These are phyloP conservation scores for Crotalus horridus DNA, from an alignment of 2,113 vertebrate species.

Conservation along the genomic window DNA sequence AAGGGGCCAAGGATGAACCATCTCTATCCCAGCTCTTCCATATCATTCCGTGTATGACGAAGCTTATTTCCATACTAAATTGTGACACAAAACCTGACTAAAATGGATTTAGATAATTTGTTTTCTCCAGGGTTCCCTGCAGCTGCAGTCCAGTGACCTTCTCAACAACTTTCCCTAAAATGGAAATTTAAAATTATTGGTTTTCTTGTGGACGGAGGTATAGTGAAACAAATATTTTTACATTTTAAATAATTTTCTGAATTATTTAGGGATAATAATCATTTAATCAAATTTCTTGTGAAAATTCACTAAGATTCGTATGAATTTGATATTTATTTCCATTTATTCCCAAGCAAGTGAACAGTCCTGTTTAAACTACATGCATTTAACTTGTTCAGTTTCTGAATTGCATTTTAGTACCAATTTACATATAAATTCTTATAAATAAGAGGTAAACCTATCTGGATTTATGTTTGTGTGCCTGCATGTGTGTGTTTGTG, in stretches of 20 bases:
- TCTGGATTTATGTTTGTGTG: not conserved
- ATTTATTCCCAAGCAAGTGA: not conserved
- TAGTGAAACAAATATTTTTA: not conserved
- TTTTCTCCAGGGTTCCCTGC: not conserved
- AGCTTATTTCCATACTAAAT: not conserved
- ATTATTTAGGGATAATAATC: not conserved
- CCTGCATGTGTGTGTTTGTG: not conserved
- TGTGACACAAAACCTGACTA: not conserved
- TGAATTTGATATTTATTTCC: not conserved
- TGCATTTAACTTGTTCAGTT: not conserved
- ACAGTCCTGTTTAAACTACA: not conserved
- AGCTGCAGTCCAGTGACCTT: not conserved
- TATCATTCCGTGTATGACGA: not conserved
- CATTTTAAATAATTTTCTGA: not conserved
- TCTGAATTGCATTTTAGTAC: not conserved
- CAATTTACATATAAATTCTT: not conserved
- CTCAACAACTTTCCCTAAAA: not conserved
- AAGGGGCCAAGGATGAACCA: not conserved
- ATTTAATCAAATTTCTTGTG: not conserved
- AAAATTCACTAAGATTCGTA: not conserved
- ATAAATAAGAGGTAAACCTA: not conserved
- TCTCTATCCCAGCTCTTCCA: not conserved
- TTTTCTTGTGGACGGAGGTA: not conserved
- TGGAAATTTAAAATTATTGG: not conserved
- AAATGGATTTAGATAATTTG: not conserved